Conservation (phyloP, 2,797 vertebrate species). For the Tympanoctomys barrerae region DNA sequence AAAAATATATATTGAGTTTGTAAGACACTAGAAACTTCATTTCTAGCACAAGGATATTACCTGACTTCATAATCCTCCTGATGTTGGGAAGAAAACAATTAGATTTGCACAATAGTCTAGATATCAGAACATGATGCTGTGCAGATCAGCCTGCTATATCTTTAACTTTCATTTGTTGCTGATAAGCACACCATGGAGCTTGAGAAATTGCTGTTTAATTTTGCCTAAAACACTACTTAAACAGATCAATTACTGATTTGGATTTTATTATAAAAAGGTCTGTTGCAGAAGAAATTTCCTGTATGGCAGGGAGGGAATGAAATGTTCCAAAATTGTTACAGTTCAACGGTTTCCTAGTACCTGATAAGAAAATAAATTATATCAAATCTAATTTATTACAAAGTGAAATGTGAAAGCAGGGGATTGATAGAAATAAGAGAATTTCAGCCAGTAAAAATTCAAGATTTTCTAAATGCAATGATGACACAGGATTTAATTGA, state of each 20-base stretch:
- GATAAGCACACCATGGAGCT: constrained; percentile 38
- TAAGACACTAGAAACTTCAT: constrained; percentile 5
- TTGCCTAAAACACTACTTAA: constrained; percentile 62
- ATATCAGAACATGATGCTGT: constrained; percentile 31
- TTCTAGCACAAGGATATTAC: constrained; percentile 39
- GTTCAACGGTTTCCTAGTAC: constrained; percentile 40
- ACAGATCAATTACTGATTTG: constrained; percentile 71
- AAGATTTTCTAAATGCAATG: not conserved
- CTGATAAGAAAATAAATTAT: constrained; percentile 65
- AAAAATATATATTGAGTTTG: constrained; percentile 49
- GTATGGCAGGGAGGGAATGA: constrained; percentile 24
- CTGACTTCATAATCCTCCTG: constrained; percentile 13
- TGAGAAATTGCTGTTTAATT: constrained; percentile 70
- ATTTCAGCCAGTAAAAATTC: constrained; percentile 5
- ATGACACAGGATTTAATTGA: constrained; percentile 56
- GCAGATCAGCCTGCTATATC: constrained; percentile 34
- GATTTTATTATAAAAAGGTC: constrained; percentile 59
- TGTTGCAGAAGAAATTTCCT: constrained; percentile 53
- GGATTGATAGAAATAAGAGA: constrained; percentile 1
- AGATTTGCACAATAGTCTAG: not conserved
- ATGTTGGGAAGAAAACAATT: constrained; percentile 52
- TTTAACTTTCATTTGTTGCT: constrained; percentile 59
- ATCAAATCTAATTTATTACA: constrained; percentile 63
- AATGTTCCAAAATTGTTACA: constrained; percentile 6
- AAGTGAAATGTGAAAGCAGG: constrained; percentile 25